Evolutionary conservation across 2,113 vertebrate genomes (phyloP), one percentile per base, ranked within the genome.

Genomic region (Collichthys lucidus): DNA sequence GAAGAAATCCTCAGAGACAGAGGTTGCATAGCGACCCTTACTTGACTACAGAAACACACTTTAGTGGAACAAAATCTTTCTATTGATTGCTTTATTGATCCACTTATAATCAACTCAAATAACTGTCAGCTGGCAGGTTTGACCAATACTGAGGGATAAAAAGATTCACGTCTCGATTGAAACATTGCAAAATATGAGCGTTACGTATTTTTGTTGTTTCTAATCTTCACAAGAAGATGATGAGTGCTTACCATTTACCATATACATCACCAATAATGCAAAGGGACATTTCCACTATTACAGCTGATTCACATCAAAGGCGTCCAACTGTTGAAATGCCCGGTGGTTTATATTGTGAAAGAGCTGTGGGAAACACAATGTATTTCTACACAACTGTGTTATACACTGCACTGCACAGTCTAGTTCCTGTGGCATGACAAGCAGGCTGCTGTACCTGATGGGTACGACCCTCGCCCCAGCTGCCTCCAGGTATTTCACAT

Each of bases 401-500:
- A 35, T 35, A 35, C 35, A 5, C 35, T 35, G 35, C 35, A 35
- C 31, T 7, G 31, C 3, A 7, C 31, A 35, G 31, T 35, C 35
- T 35, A 35, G 35, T 35, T 8, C 35, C 6, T 35, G 35, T 35
- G 35, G 35, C 7, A 8, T 35, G 35, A 35, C 8, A 8, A 35
- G 35, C 35, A 35, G 35, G 1, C 35, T 35, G 35, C 3, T 11
- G 6, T 89, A 96, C 96, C 93, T 90, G 83, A 96, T 87, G 9
- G 96, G 96, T 2, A 94, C 93, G 2, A 96, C 95, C 35, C 95
- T 87, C 50, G 94, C 92, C 11, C 96, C 96, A 0, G 93, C 93
- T 4, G 86, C 90, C 74, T 96, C 96, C 77, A 96, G 73, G 83
- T 91, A 95, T 61, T 96, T 96, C 15, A 96, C 94, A 60, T 96